Base-by-base conservation (phyloP, 1,140 invertebrate genomes). In the Lanistes nyassanus region DNA sequence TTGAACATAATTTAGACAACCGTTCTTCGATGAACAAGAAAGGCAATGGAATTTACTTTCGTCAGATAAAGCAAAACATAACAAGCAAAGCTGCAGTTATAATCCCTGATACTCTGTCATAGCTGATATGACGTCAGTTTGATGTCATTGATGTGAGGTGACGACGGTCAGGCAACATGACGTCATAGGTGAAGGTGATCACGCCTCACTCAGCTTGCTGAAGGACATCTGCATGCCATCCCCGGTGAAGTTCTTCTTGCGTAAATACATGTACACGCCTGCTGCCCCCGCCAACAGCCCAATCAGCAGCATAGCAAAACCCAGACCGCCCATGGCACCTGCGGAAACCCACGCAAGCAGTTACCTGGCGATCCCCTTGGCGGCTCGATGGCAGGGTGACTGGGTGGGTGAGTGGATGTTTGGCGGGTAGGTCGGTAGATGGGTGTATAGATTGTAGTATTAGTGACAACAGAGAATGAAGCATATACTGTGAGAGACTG, bases 291-390 rank as follows among this genome's bases (percentile, higher is more conserved):
- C 9, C 23, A 81, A 23, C 0, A 81, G 36, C 23, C 82, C 82
- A 0, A 83, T 19, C 0, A 79, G 69, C 11, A 83, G 39, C 80
- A 81, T 81, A 42, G 56, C 75, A 36, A 83, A 55, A 29, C 75
- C 82, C 39, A 83, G 37, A n/a, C 80, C 82, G 4, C 64, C 82
- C 64, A 78, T 78, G 29, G 82, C 65, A 60, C 80, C 82, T 83
- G n/a, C n/a, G n/a, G 75, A 23, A 76, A 66, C 37, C 21, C 16
- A 37, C n/a, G 31, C 26, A 62, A 16, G 5, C 53, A 53, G 37
- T 66, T 13, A n/a, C 9, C 0, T 5, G 23, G 19, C 21, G 3
- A 47, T 37, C 3, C 37, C 26, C 11, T 53, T 37, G 21, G 21
- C 21, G 19, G 6, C 56, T n/a, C 53, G 29, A 19, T 51, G 26